These are phyloP conservation scores for Drosophila pectinifera DNA, from an alignment of 1,140 invertebrate genomes.

Conservation along the genomic window DNA sequence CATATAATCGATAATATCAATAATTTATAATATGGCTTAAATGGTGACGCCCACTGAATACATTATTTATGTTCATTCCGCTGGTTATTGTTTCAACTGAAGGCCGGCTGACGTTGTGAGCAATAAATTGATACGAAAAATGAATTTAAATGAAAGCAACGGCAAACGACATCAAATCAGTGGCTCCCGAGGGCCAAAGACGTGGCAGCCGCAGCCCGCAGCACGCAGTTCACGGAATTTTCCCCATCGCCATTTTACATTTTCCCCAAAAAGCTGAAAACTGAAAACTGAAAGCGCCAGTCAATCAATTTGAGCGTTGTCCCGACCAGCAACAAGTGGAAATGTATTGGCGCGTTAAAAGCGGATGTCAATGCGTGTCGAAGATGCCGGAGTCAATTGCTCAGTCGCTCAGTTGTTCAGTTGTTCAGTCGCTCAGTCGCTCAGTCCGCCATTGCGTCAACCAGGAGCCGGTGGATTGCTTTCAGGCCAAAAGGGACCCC, in stretches of 20 bases:
- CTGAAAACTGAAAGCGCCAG: slow-evolving; percentile 42
- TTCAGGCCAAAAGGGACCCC: not conserved
- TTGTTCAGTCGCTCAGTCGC: not conserved
- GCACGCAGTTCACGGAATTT: no score
- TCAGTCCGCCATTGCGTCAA: slow-evolving; percentile 5
- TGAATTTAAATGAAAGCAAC: slow-evolving; percentile 64
- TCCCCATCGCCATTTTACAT: slow-evolving; percentile 24
- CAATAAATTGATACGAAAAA: slow-evolving; percentile 66
- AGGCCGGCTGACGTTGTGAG: no score
- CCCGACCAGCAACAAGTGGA: slow-evolving; percentile 51
- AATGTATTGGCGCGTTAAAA: slow-evolving; percentile 62
- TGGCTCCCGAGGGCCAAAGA: slow-evolving; percentile 18
- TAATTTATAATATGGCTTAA: slow-evolving; percentile 58
- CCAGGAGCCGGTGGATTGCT: slow-evolving; percentile 31
- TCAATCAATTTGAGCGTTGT: slow-evolving; percentile 76
- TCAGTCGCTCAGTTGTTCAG: not conserved
- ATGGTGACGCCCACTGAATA: slow-evolving; percentile 52
- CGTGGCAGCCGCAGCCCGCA: no score
- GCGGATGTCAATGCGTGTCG: slow-evolving; percentile 59
- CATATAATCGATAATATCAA: slow-evolving; percentile 51
- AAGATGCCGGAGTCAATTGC: slow-evolving; percentile 37
- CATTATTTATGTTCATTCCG: slow-evolving; percentile 45
- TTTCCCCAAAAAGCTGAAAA: slow-evolving; percentile 19
- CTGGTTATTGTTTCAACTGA: slow-evolving; percentile 30
- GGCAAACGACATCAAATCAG: slow-evolving; percentile 49